Evolutionary conservation across 2,888 invertebrate genomes (phyloP), one percentile per base, ranked within the genome.

Genomic region (Tinea pellionella): DNA sequence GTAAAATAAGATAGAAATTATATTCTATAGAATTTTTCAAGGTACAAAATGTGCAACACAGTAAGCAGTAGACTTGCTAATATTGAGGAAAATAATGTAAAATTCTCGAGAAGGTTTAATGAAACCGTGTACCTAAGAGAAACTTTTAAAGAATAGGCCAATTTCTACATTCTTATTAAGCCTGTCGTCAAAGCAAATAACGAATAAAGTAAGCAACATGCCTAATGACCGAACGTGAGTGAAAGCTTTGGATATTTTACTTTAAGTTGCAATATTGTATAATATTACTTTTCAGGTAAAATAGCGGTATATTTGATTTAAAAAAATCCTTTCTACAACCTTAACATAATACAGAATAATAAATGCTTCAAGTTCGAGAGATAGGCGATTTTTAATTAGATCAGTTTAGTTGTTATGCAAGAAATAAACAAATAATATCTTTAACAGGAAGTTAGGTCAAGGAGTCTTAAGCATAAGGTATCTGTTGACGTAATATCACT

Each of bases 201-300:
- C 47, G 47, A 47, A 47, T 47, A 47, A 47, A 47, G 47, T 47
- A 53, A 53, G 24, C 53, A 53, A 53, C 53, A 24, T 74, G 70
- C 71, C 69, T 73, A 75, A 76, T 74, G 73, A 75, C 69, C 67
- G 77, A 71, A 78, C 81, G 78, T 80, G 80, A 80, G 81, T 78
- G 81, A 83, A 83, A 83, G 81, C 76, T 62, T 66, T 68, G 69
- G 67, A 65, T 63, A 65, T 65, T 69, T 69, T 70, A 73, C 77
- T 70, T 67, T 66, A 69, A 64, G 67, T 69, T 66, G 69, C 67
- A 24, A 24, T 53, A 53, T 24, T 53, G 18, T 65, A 65, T 67
- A 66, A 69, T 68, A 67, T 59, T 59, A 67, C 64, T 67, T 66
- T 63, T 64, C 62, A 66, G 24, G 1, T 24, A n/a, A 53, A 53